phyloP scores from a whole-genome alignment of 2,113 vertebrate genomes.

The Apodemus speciosus region DNA sequence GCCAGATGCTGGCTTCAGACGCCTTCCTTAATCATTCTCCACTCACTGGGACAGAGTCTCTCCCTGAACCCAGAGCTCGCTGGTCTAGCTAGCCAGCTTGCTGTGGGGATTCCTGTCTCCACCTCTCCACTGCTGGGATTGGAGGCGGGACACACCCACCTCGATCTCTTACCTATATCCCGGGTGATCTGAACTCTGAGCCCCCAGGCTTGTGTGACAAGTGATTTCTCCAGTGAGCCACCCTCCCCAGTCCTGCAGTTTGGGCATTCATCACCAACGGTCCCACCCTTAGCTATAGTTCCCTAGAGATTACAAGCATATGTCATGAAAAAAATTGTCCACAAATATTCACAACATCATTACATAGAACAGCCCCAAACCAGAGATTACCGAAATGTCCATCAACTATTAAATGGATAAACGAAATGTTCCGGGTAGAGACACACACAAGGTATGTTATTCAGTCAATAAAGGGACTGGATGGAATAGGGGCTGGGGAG shows the following conservation, averaged over 20 bases:
- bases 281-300: background rate
- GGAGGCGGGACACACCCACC: background rate
- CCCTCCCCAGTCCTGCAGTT: background rate
- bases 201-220: background rate
- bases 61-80: background rate
- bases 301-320: background rate
- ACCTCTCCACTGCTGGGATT: background rate
- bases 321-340: background rate
- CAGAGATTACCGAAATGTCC: background rate
- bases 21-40: background rate
- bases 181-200: background rate
- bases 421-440: background rate
- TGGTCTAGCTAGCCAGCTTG: background rate
- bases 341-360: background rate
- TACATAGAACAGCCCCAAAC: background rate
- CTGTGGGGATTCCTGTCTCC: background rate
- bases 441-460: background rate
- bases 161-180: background rate
- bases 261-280: too few species aligned
- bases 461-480: background rate
- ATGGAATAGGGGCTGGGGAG: conserved; percentile 67
- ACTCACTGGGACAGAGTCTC: background rate
- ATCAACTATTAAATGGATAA: background rate
- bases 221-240: background rate
- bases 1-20: too few species aligned